phyloP scores from a whole-genome alignment of 2,888 invertebrate genomes.

The Nemotelus nigrinus region DNA sequence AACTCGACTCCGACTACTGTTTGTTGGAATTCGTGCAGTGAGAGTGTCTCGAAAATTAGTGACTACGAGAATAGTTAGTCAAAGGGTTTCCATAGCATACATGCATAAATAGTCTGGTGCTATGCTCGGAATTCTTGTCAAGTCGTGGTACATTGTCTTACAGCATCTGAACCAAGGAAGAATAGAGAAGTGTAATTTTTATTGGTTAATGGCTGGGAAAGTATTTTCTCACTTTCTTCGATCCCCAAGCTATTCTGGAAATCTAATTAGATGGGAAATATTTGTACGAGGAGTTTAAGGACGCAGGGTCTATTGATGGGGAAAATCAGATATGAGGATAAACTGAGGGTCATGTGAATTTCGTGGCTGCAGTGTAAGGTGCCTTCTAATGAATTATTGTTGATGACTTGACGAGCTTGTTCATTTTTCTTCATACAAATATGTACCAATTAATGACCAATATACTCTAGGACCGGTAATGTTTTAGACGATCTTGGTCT shows the following conservation, averaged over 20 bases:
- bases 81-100: too few relatives aligned
- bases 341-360: not conserved
- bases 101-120: too few relatives aligned
- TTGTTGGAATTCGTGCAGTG: not conserved
- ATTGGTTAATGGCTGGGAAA: slow-evolving; percentile 38
- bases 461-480: too few relatives aligned
- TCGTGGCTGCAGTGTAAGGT: too few relatives aligned
- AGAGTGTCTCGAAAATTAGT: not conserved
- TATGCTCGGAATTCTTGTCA: too few relatives aligned
- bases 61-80: not conserved
- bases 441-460: too few relatives aligned
- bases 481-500: too few relatives aligned
- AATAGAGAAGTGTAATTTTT: slow-evolving; percentile 38
- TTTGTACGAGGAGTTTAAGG: not conserved
- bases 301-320: too few relatives aligned
- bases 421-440: too few relatives aligned
- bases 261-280: not conserved
- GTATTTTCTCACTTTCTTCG: slow-evolving; percentile 23
- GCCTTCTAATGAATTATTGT: too few relatives aligned
- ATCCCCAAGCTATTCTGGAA: not conserved
- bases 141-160: not conserved
- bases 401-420: too few relatives aligned
- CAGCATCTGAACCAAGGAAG: not conserved
- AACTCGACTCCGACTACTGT: slow-evolving; percentile 17
- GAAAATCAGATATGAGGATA: too few relatives aligned